Percentiles rank a stretch among this genome's conserved stretches.
These are phyloP conservation scores for Linurgus olivaceus DNA, from an alignment of 2,797 vertebrate species.

Conservation along the genomic window DNA sequence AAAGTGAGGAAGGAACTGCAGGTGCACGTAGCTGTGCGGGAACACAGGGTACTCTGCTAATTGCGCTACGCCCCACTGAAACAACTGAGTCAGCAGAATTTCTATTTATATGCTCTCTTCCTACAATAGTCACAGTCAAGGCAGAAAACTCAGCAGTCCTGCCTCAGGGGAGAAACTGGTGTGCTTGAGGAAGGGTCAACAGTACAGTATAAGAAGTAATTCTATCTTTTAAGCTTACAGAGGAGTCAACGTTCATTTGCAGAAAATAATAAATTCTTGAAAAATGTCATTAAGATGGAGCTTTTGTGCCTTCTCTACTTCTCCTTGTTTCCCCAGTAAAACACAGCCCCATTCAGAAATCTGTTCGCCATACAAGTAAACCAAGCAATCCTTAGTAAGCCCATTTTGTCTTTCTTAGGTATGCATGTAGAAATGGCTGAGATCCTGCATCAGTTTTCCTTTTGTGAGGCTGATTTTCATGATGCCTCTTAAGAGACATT, in stretches of 20 bases:
- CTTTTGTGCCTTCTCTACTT: background rate
- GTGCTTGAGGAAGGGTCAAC: background rate
- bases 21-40: slow-evolving; percentile 44
- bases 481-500: background rate
- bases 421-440: background rate
- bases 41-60: slow-evolving; percentile 65
- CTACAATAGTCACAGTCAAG: slow-evolving; percentile 20
- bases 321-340: background rate
- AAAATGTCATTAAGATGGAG: background rate
- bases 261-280: background rate
- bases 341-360: background rate
- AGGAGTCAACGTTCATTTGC: background rate
- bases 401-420: background rate
- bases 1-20: slow-evolving; percentile 62
- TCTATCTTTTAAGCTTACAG: background rate
- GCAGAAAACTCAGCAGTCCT: slow-evolving; percentile 36
- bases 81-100: slow-evolving; percentile 62
- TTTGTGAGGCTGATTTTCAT: background rate
- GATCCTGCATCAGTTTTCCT: background rate
- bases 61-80: slow-evolving; percentile 42
- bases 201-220: background rate
- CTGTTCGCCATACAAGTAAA: background rate
- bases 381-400: background rate
- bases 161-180: background rate
- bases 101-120: slow-evolving; percentile 60